Evolutionary conservation across 1,140 invertebrate species (phyloP).

Genomic region (Meteorus sp.): DNA sequence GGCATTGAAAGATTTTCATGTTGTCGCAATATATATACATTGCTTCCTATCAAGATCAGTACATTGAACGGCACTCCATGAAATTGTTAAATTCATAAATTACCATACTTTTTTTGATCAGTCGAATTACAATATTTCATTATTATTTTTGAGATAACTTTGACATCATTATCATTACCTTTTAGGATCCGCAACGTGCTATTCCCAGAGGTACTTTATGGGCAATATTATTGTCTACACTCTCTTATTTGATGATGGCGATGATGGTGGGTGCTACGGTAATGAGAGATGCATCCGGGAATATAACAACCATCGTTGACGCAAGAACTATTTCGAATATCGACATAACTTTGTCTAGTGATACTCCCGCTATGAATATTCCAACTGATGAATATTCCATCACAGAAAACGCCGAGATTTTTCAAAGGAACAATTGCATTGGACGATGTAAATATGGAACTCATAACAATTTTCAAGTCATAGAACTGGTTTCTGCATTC

Average conservation of each 20-base stretch:
- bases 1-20: too few relatives aligned
- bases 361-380: too few relatives aligned
- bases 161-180: slow-evolving; percentile 4
- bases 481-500: slow-evolving; percentile 87
- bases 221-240: slow-evolving; percentile 82
- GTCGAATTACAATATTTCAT: neutral
- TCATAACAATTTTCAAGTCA: slow-evolving; percentile 83
- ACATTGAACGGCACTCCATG: too few relatives aligned
- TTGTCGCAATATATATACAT: too few relatives aligned
- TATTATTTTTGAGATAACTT: slow-evolving; percentile 17
- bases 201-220: slow-evolving; percentile 90
- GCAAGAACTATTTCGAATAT: slow-evolving; percentile 1
- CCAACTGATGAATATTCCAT: neutral
- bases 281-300: slow-evolving; percentile 75
- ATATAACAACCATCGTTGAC: slow-evolving; percentile 58
- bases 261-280: slow-evolving; percentile 75
- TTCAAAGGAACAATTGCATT: slow-evolving; percentile 45
- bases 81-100: too few relatives aligned
- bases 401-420: slow-evolving; percentile 38
- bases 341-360: too few relatives aligned
- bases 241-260: slow-evolving; percentile 83
- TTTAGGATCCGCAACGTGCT: slow-evolving; percentile 84
- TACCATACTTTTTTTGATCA: too few relatives aligned
- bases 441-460: slow-evolving; percentile 71
- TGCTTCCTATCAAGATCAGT: too few relatives aligned